phyloP scores from a whole-genome alignment of 1,140 invertebrate genomes.

The Marisa cornuarietis region DNA sequence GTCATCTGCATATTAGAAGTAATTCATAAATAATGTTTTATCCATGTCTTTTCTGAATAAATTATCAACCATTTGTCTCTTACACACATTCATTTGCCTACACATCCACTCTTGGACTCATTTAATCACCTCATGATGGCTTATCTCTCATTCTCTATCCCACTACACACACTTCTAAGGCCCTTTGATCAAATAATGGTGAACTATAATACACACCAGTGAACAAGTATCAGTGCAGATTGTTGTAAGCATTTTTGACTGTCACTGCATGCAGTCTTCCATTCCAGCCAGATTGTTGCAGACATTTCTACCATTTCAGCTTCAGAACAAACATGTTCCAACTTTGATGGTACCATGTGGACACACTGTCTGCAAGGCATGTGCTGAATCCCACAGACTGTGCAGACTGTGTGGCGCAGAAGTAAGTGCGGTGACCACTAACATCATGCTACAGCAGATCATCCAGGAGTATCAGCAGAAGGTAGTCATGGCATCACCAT shows the following conservation, averaged over 20 bases:
- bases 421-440: slow-evolving; percentile 40
- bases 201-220: too few species aligned
- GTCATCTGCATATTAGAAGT: too few species aligned
- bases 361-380: slow-evolving; percentile 46
- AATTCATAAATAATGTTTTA: too few species aligned
- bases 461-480: slow-evolving; percentile 47
- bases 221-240: too few species aligned
- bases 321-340: slow-evolving; percentile 32
- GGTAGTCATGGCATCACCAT: background rate
- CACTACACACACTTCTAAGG: too few species aligned
- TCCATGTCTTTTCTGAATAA: too few species aligned
- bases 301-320: slow-evolving; percentile 20
- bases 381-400: slow-evolving; percentile 30
- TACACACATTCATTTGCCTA: too few species aligned
- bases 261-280: background rate
- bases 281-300: background rate
- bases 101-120: too few species aligned
- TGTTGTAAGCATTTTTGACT: background rate
- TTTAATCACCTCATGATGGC: too few species aligned
- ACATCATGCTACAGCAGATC: slow-evolving; percentile 54
- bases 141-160: too few species aligned
- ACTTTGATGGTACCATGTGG: slow-evolving; percentile 51
- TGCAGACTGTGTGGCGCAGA: slow-evolving; percentile 45
- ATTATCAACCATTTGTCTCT: too few species aligned
- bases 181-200: too few species aligned